Conservation (phyloP, 2,797 vertebrate genomes). For the Cygnus olor region DNA sequence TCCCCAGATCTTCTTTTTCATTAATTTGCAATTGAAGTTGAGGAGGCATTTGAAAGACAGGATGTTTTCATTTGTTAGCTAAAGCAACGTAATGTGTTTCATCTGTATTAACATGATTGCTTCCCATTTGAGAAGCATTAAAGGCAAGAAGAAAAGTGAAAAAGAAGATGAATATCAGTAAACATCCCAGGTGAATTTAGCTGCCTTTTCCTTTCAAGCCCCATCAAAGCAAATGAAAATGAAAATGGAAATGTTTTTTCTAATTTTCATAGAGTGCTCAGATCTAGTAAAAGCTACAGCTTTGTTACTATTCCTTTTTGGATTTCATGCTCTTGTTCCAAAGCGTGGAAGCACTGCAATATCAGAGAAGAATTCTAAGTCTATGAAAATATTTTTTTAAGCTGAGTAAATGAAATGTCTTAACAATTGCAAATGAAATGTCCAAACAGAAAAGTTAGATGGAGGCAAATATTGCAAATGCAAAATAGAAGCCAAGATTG, state of each 20-base stretch:
- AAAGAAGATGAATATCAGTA: not conserved
- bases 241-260: not conserved
- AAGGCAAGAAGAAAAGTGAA: not conserved
- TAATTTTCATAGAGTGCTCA: not conserved
- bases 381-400: not conserved
- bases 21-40: not conserved
- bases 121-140: not conserved
- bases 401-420: not conserved
- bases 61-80: not conserved
- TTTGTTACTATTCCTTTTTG: not conserved
- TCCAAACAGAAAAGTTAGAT: not conserved
- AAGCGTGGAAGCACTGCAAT: not conserved
- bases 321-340: not conserved
- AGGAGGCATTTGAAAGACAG: not conserved
- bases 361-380: not conserved
- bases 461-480: not conserved
- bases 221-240: not conserved
- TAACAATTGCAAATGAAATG: not conserved
- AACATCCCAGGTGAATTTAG: not conserved
- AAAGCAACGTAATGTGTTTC: not conserved
- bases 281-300: not conserved
- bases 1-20: not conserved
- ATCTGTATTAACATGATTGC: not conserved
- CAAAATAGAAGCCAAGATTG: not conserved
- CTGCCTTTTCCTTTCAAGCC: not conserved